Conservation (phyloP, 2,113 vertebrate species). For the Lepus timidus region DNA sequence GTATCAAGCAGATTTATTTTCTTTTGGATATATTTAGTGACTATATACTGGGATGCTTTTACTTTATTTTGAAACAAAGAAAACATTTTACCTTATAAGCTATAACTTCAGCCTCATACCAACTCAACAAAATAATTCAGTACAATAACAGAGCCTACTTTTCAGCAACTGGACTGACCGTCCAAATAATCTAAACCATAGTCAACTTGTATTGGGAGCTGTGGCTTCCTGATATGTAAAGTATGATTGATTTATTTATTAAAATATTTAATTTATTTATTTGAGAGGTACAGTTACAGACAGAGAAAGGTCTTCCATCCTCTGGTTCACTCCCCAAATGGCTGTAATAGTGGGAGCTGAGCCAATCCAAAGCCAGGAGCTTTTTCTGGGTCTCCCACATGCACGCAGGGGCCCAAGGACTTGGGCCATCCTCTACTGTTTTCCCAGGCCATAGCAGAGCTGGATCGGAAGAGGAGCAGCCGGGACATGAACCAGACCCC, state of each 20-base stretch:
- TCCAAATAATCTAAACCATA: conserved; percentile 5
- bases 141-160: background rate
- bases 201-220: background rate
- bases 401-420: no score
- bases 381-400: no score
- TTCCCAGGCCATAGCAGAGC: no score
- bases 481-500: no score
- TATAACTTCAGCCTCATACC: background rate
- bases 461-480: no score
- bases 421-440: no score
- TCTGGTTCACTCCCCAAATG: no score
- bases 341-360: no score
- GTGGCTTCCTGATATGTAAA: background rate
- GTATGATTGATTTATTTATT: background rate
- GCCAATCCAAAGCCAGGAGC: no score
- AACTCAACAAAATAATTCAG: background rate
- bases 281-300: no score
- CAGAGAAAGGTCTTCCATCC: no score
- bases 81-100: conserved; percentile 12
- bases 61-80: conserved; percentile 36
- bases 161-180: background rate
- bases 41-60: background rate
- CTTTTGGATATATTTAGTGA: conserved; percentile 16
- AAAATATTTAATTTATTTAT: no score
- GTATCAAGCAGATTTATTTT: background rate